These are phyloP conservation scores for Himalopsyche anomala DNA, from an alignment of 2,888 invertebrate species.

Conservation along the genomic window DNA sequence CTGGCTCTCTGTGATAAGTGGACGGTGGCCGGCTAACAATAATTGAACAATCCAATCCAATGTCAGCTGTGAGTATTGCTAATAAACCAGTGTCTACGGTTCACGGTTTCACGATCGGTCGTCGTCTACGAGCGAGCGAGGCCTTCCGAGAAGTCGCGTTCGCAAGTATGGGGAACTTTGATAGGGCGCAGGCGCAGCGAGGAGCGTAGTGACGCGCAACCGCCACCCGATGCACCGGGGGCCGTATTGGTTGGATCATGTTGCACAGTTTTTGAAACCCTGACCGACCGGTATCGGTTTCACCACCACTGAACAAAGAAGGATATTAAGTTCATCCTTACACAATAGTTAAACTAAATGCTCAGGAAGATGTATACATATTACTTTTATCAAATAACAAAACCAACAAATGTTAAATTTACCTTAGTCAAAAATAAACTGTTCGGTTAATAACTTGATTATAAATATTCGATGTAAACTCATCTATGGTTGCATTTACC, in stretches of 20 bases:
- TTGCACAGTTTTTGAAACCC: conserved; percentile 19
- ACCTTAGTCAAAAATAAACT: too few relatives aligned
- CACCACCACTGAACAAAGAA: conserved; percentile 2
- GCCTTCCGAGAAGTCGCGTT: conserved; percentile 2
- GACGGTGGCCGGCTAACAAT: conserved; percentile 66
- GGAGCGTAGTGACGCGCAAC: conserved; percentile 14
- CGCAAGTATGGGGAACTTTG: not conserved
- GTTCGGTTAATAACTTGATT: too few relatives aligned
- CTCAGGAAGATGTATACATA: too few relatives aligned
- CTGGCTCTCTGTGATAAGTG: conserved; percentile 71
- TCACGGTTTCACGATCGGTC: conserved; percentile 28
- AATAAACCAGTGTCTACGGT: conserved; percentile 39
- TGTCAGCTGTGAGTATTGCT: conserved; percentile 54
- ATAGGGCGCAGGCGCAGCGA: conserved; percentile 15
- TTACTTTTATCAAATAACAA: too few relatives aligned
- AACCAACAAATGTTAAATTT: too few relatives aligned
- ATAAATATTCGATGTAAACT: too few relatives aligned
- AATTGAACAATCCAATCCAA: conserved; percentile 60
- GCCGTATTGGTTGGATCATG: conserved; percentile 1
- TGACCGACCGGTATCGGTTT: conserved; percentile 30
- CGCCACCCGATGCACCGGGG: conserved; percentile 41
- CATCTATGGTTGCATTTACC: too few relatives aligned
- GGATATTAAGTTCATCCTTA: not conserved
- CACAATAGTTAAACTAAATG: not conserved
- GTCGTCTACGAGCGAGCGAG: conserved; percentile 13